A percentile compares a stretch with the other conserved stretches of the same genome.
These are phyloP conservation scores for Sebastes hubbsi DNA, from an alignment of 2,797 vertebrate species.

Conservation along the genomic window DNA sequence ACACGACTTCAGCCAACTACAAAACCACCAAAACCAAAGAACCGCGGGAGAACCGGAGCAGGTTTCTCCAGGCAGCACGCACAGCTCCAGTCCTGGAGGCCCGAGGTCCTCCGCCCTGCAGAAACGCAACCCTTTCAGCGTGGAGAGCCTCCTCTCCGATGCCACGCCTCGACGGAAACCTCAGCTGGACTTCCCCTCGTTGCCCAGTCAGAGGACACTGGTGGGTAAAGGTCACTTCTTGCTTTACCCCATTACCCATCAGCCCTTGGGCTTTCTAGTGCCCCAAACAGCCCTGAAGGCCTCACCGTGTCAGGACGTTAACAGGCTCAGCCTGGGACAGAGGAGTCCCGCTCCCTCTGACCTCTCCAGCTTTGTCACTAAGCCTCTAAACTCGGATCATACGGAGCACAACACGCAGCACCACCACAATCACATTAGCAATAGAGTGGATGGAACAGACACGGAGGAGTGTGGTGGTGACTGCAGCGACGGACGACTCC, in stretches of 20 bases:
- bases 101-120: slow-evolving; percentile 81
- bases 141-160: slow-evolving; percentile 94
- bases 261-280: slow-evolving; percentile 94
- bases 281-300: slow-evolving; percentile 89
- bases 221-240: slow-evolving; percentile 95
- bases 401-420: slow-evolving; percentile 45
- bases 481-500: slow-evolving; percentile 37
- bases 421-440: slow-evolving; percentile 63
- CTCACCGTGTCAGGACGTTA: slow-evolving; percentile 77
- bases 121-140: slow-evolving; percentile 95
- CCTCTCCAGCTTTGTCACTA: slow-evolving; percentile 55
- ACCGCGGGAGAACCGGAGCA: slow-evolving; percentile 75
- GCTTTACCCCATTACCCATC: slow-evolving; percentile 93
- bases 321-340: slow-evolving; percentile 56
- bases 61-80: slow-evolving; percentile 78
- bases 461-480: slow-evolving; percentile 53
- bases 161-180: slow-evolving; percentile 89
- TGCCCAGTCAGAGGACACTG: slow-evolving; percentile 87
- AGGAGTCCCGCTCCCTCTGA: slow-evolving; percentile 61
- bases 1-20: slow-evolving; percentile 69
- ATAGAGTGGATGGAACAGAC: slow-evolving; percentile 41
- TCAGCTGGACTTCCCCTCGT: slow-evolving; percentile 85
- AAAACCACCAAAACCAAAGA: slow-evolving; percentile 84
- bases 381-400: slow-evolving; percentile 48
- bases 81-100: slow-evolving; percentile 75